Evolutionary conservation across 2,888 invertebrate genomes (phyloP).

Genomic region (Alcis repandata): DNA sequence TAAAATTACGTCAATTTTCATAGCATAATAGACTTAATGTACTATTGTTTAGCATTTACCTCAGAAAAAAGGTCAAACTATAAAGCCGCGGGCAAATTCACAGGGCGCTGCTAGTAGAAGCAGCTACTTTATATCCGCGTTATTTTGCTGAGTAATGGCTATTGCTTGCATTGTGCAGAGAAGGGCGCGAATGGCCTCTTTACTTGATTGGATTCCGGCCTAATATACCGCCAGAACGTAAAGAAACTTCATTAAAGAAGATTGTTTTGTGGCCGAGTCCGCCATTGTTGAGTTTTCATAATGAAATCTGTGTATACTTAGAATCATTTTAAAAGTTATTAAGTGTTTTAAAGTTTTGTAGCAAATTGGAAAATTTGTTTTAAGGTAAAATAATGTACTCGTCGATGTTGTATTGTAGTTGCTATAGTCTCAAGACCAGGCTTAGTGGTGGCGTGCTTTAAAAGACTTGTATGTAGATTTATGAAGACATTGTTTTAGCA

Average conservation of each 20-base stretch:
- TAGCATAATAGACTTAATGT: no score
- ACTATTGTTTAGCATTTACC: no score
- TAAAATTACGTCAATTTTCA: no score
- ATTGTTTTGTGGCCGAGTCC: slow-evolving; percentile 30
- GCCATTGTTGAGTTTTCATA: slow-evolving; percentile 12
- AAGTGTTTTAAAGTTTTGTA: background rate
- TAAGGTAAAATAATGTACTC: no score
- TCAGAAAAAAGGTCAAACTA: background rate
- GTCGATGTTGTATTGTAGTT: no score
- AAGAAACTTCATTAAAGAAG: slow-evolving; percentile 31
- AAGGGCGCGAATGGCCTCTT: slow-evolving; percentile 59
- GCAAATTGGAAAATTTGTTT: background rate
- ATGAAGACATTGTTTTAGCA: background rate
- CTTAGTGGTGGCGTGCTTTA: no score
- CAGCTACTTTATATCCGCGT: slow-evolving; percentile 31
- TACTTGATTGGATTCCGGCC: slow-evolving; percentile 62
- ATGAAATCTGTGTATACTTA: slow-evolving; percentile 4
- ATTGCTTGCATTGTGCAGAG: slow-evolving; percentile 60
- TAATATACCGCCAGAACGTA: slow-evolving; percentile 41
- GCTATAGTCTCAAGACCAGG: no score
- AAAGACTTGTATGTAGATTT: no score
- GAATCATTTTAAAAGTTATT: slow-evolving; percentile 1
- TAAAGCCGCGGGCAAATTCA: no score
- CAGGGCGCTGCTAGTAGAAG: background rate
- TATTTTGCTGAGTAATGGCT: slow-evolving; percentile 63